Conservation (phyloP, 2,797 vertebrate genomes). For the Lindbergichthys nudifrons region DNA sequence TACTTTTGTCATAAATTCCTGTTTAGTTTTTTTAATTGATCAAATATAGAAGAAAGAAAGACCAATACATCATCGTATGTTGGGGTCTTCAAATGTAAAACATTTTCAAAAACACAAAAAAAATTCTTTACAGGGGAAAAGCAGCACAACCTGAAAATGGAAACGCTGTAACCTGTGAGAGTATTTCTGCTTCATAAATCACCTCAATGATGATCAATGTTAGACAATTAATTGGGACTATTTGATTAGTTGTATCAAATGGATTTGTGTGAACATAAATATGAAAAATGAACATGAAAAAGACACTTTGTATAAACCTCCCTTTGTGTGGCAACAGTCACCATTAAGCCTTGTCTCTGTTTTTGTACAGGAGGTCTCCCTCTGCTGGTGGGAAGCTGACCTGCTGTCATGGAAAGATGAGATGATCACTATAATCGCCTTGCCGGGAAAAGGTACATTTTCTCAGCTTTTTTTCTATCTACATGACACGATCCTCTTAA, state of each 20-base stretch:
- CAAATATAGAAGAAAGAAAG: not conserved
- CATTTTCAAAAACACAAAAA: not conserved
- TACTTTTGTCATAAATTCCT: not conserved
- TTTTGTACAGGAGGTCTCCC: constrained; percentile 49
- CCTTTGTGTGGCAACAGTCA: not conserved
- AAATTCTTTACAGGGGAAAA: not conserved
- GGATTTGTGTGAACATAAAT: not conserved
- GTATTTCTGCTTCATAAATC: not conserved
- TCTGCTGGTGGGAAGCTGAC: constrained; percentile 64
- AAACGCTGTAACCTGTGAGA: not conserved
- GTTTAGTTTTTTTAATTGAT: not conserved
- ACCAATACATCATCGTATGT: too few species aligned
- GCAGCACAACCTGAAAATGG: not conserved
- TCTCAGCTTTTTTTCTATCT: constrained; percentile 39
- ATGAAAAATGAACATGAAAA: not conserved
- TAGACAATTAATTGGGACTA: not conserved
- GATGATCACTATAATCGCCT: constrained; percentile 51
- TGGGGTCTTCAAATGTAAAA: not conserved
- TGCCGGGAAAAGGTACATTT: constrained; percentile 67
- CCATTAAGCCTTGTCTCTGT: not conserved
- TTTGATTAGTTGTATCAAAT: not conserved
- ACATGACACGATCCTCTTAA: constrained; percentile 54
- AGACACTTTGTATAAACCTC: not conserved
- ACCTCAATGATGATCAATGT: not conserved
- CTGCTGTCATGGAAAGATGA: constrained; percentile 57